Evolutionary conservation across 1,140 invertebrate genomes (phyloP).

Genomic region (Panagrolaimus sp.): DNA sequence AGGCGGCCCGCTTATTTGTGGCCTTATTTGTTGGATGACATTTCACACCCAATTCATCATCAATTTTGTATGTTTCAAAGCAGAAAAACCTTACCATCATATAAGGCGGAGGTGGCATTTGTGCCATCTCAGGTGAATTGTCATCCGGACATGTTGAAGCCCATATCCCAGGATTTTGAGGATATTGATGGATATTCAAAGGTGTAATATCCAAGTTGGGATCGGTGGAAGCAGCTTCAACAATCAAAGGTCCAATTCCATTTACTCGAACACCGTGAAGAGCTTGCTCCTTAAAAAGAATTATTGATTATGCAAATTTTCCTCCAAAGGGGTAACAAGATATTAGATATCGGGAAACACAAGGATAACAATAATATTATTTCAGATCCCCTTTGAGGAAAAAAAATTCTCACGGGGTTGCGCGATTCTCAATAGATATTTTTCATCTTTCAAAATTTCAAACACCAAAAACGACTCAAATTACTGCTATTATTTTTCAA

Average conservation of each 20-base stretch:
- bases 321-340: too few relatives aligned
- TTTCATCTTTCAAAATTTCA: not conserved
- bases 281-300: constrained; percentile 27
- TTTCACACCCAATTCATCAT: too few relatives aligned
- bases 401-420: not conserved
- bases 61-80: too few relatives aligned
- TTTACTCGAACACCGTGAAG: constrained; percentile 25
- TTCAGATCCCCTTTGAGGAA: not conserved
- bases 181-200: constrained; percentile 11
- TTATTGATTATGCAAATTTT: not conserved
- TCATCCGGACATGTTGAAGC: not conserved
- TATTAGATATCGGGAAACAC: too few relatives aligned
- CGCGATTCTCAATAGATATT: not conserved
- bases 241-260: constrained; percentile 24
- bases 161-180: not conserved
- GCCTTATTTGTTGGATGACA: too few relatives aligned
- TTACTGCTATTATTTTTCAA: too few relatives aligned
- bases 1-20: too few relatives aligned
- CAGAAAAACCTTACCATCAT: too few relatives aligned
- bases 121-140: too few relatives aligned
- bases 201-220: not conserved
- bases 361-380: too few relatives aligned
- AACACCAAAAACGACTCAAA: too few relatives aligned
- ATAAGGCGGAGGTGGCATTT: too few relatives aligned
- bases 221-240: constrained; percentile 1